Evolutionary conservation across 35 echinoderm and acorn worm genomes (phyloP), one percentile per base, ranked within the genome.

Genomic region (Eucidaris tribuloides): DNA sequence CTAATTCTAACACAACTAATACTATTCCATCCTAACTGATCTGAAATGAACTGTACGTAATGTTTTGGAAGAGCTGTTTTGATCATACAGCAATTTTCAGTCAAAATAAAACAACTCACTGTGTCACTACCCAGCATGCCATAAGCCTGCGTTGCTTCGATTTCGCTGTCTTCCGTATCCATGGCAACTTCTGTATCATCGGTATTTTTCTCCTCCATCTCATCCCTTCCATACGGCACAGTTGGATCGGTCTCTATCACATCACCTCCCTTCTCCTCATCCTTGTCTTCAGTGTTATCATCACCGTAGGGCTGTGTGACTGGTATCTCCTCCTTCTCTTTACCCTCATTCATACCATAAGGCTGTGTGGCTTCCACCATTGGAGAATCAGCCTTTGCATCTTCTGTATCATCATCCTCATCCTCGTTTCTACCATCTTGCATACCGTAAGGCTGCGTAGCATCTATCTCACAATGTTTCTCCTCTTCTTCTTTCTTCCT

Each of bases 171-270:
- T 0, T 36, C 68, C 20, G 68, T 74, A 42, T 74, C 68, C 68
- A 74, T 74, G 68, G 37, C 68, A 74, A 44, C n/a, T 42, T 74
- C 68, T n/a, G n/a, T n/a, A n/a, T n/a, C n/a, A n/a, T n/a, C n/a
- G n/a, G n/a, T n/a, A n/a, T n/a, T n/a, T n/a, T n/a, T n/a, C n/a
- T n/a, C n/a, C n/a, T n/a, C n/a, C n/a, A n/a, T n/a, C n/a, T 74
- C 68, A 9, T 43, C 68, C 9, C 35, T 24, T 42, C 30, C 37
- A 74, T 44, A 44, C 25, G 38, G 38, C 36, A 74, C 1, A 2
- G 38, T 74, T 38, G 68, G 68, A 2, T 74, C 68, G 17, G 41
- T 44, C 6, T 74, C 68, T 42, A 9, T 41, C 34, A 41, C 28
- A 22, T 74, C 20, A 7, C 22, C 44, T 44, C 0, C 44, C 11